phyloP scores from a whole-genome alignment of 2,888 invertebrate genomes.

The Aelia acuminata region DNA sequence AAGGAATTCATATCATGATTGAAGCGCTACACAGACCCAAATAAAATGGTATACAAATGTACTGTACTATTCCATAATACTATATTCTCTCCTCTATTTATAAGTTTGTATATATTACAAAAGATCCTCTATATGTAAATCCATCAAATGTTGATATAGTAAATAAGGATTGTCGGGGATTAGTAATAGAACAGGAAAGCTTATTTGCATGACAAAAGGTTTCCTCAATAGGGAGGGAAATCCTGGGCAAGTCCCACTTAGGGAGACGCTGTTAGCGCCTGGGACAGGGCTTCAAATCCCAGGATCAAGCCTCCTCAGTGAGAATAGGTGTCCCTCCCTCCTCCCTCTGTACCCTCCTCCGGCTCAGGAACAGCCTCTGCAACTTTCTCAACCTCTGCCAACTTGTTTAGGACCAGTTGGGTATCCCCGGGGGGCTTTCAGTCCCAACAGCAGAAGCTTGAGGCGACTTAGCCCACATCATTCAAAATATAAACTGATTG shows the following conservation, averaged over 20 bases:
- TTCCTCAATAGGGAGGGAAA: neutral
- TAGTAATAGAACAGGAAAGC: slow-evolving; percentile 28
- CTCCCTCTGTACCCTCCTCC: neutral
- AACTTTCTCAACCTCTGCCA: neutral
- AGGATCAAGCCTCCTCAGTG: neutral
- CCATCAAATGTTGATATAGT: neutral
- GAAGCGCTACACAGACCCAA: too few species aligned
- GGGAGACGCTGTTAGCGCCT: slow-evolving; percentile 6
- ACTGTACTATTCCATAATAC: too few species aligned
- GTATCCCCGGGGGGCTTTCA: neutral
- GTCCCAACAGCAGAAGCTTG: neutral
- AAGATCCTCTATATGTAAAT: neutral
- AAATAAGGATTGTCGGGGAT: slow-evolving; percentile 1
- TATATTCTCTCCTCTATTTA: too few species aligned
- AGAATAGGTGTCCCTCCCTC: slow-evolving; percentile 17
- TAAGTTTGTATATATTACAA: neutral
- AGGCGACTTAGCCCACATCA: neutral
- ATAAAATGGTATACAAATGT: too few species aligned
- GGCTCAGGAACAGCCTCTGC: neutral
- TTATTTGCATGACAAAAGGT: slow-evolving; percentile 40
- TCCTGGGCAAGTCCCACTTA: slow-evolving; percentile 38
- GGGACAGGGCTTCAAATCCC: slow-evolving; percentile 6
- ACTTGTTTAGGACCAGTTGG: neutral
- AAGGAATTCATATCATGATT: too few species aligned
- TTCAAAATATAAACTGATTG: too few species aligned